Percentiles rank a stretch among this genome's conserved stretches.
These are phyloP conservation scores for Ceratitis capitata DNA, from an alignment of 1,140 invertebrate species.

Conservation along the genomic window DNA sequence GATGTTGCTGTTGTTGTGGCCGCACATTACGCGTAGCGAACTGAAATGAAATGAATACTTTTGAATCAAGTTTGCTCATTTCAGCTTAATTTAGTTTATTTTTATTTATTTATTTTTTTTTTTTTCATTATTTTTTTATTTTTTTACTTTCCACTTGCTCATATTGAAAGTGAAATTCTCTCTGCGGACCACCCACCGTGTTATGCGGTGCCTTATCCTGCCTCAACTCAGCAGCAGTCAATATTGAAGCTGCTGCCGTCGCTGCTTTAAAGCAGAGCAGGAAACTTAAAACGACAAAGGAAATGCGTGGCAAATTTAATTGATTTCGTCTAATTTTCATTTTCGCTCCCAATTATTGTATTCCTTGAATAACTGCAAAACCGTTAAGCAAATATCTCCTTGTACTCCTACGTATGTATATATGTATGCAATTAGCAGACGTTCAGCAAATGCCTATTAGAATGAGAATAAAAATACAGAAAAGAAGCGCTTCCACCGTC, in stretches of 20 bases:
- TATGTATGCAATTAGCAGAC: no score
- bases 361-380: not conserved
- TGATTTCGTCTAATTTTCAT: not conserved
- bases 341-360: not conserved
- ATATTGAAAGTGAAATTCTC: not conserved
- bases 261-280: not conserved
- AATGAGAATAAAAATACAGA: not conserved
- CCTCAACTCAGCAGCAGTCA: not conserved
- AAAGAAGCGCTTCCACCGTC: no score
- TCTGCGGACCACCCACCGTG: not conserved
- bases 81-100: not conserved
- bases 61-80: not conserved
- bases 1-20: not conserved
- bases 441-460: no score
- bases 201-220: not conserved
- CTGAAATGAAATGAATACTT: not conserved
- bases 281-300: not conserved
- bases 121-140: not conserved
- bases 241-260: not conserved
- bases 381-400: no score
- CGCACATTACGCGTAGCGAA: not conserved
- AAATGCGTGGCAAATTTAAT: constrained; percentile 13
- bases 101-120: not conserved
- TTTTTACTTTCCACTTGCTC: not conserved
- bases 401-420: no score